Conservation (phyloP, 2,888 invertebrate genomes). For the Diloba caeruleocephala region DNA sequence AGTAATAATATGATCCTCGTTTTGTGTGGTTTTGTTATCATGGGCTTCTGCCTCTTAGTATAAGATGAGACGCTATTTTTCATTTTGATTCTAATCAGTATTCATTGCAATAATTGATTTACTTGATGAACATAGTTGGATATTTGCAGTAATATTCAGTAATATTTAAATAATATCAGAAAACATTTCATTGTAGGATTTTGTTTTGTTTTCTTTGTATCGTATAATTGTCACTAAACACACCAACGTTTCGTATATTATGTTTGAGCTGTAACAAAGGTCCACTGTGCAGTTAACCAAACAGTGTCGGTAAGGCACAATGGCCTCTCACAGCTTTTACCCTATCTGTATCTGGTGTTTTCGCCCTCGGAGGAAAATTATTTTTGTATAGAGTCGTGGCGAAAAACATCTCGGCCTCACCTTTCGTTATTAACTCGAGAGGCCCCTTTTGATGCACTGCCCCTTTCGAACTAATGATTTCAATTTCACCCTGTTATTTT, state of each 20-base stretch:
- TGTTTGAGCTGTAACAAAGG: constrained; percentile 53
- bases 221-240: constrained; percentile 9
- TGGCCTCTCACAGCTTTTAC: constrained; percentile 53
- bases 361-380: constrained; percentile 63
- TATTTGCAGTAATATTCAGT: too few species aligned
- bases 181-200: not conserved
- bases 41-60: too few species aligned
- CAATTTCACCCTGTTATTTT: constrained; percentile 74
- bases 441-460: constrained; percentile 79
- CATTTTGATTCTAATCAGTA: too few species aligned
- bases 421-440: constrained; percentile 84
- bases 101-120: too few species aligned
- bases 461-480: constrained; percentile 82
- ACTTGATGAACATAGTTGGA: too few species aligned
- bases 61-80: too few species aligned
- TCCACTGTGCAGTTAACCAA: constrained; percentile 60
- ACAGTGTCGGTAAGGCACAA: constrained; percentile 72
- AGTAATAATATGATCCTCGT: too few species aligned
- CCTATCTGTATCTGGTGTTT: constrained; percentile 53
- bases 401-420: constrained; percentile 81
- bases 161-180: not conserved
- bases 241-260: constrained; percentile 22
- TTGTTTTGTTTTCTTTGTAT: constrained; percentile 10
- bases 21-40: too few species aligned
- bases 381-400: constrained; percentile 76